Base-by-base conservation (phyloP, 64 coral and sea anemone species). In the Montipora cactus region DNA sequence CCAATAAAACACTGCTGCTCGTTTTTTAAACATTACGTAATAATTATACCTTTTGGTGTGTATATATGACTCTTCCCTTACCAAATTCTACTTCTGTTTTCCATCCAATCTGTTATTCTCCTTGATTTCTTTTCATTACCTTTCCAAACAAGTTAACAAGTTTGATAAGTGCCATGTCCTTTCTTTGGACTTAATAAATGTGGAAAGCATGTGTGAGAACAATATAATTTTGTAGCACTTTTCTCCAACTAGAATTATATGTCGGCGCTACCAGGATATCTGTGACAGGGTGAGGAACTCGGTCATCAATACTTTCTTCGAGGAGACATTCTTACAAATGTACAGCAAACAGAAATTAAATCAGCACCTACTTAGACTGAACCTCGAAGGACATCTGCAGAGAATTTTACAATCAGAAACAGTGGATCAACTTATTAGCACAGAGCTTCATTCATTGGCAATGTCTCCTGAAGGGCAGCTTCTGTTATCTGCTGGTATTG, bases 311-410 rank as follows among this genome's bases (percentile, higher is more conserved):
- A 90, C 55, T 49, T 90, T 94, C 61, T 89, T 96, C 13, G 95
- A 96, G 18, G 75, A 94, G 68, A 81, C 92, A 47, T 96, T 94
- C 80, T 91, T 96, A 88, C 88, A 96, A 73, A 77, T 83, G 49
- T 96, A 94, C 73, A 94, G 67, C 18, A 87, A 90, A 71, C 92
- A 96, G 86, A 94, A 94, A 94, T 68, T 96, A 87, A 76, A 88
- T 1, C 88, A 87, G 37, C 93, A 94, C 11, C 94, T 96, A 73
- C 73, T 94, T 76, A 70, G 78, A 55, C 68, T 96, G 84, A 93
- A 96, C 25, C 75, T 96, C 91, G 95, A 96, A 58, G 92, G 95
- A 62, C 92, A 89, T 45, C 47, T 96, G 7, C 84, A 91, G 67
- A 91, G 68, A 58, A 87, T 96, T 64, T 76, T 96, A 75, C 87